Evolutionary conservation across 2,888 invertebrate species (phyloP).

Genomic region (Perithous albicinctus): DNA sequence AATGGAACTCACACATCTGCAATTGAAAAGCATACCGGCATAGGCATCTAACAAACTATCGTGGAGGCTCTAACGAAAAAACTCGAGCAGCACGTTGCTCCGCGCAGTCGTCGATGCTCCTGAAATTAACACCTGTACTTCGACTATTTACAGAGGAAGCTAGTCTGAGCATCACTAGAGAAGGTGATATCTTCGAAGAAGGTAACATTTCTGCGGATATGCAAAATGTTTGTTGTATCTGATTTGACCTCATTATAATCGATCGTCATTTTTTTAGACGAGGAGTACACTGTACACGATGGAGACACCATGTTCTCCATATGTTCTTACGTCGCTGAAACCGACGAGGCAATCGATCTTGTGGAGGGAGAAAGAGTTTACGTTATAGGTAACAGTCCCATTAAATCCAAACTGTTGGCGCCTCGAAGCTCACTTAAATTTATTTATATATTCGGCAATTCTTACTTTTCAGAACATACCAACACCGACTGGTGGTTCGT

Average conservation of each 20-base stretch:
- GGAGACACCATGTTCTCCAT: constrained; percentile 94
- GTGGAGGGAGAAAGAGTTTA: constrained; percentile 96
- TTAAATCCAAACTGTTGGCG: background rate
- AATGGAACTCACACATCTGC: constrained; percentile 68
- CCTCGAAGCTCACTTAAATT: background rate
- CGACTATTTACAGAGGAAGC: constrained; percentile 88
- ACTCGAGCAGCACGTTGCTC: constrained; percentile 61
- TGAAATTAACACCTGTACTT: constrained; percentile 64
- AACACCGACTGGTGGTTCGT: constrained; percentile 98
- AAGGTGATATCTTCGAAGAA: constrained; percentile 88
- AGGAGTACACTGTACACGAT: constrained; percentile 87
- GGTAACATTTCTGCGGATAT: constrained; percentile 76
- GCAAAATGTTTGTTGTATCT: background rate
- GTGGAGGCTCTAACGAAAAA: constrained; percentile 56
- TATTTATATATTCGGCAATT: background rate
- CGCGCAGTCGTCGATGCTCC: constrained; percentile 42
- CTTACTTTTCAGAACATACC: constrained; percentile 88
- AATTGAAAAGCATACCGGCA: constrained; percentile 83
- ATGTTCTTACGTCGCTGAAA: constrained; percentile 94
- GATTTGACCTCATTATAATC: constrained; percentile 28
- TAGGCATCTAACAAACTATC: constrained; percentile 68
- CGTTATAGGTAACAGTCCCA: constrained; percentile 88
- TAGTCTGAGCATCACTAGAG: constrained; percentile 89
- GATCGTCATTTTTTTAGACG: constrained; percentile 74
- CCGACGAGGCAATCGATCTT: constrained; percentile 94